A percentile compares a stretch with the other conserved stretches of the same genome.
Evolutionary conservation across 2,888 invertebrate genomes (phyloP).

Genomic region (Baccha elongata): DNA sequence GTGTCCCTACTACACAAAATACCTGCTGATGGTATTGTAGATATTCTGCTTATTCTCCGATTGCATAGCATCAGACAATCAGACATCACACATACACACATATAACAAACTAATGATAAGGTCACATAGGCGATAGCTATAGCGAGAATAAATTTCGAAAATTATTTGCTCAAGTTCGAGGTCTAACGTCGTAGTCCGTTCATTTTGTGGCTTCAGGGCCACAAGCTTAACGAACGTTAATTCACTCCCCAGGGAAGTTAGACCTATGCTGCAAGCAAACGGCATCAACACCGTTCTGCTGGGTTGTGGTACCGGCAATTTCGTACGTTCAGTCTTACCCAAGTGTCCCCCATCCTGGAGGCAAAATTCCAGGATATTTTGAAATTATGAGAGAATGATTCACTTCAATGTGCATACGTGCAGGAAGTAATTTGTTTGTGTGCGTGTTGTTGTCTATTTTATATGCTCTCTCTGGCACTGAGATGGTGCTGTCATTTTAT

Average conservation of each 20-base stretch:
- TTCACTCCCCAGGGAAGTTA: conserved; percentile 63
- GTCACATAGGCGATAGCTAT: conserved; percentile 42
- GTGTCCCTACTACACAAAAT: neutral
- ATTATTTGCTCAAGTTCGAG: conserved; percentile 74
- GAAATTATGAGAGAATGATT: conserved; percentile 70
- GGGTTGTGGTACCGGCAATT: conserved; percentile 1
- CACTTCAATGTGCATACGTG: conserved; percentile 54
- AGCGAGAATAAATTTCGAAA: conserved; percentile 66
- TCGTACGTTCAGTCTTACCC: neutral
- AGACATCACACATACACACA: conserved; percentile 36
- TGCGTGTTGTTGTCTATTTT: neutral
- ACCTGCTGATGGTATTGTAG: neutral
- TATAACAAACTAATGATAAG: conserved; percentile 26
- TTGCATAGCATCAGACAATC: conserved; percentile 54
- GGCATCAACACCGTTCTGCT: conserved; percentile 38
- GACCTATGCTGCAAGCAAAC: conserved; percentile 50
- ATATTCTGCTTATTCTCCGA: conserved; percentile 21
- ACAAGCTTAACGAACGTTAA: conserved; percentile 73
- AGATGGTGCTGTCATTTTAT: conserved; percentile 66
- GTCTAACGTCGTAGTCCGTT: conserved; percentile 71
- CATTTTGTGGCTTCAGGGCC: conserved; percentile 71
- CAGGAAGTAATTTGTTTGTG: conserved; percentile 37
- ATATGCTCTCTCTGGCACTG: conserved; percentile 16
- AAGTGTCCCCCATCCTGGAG: conserved; percentile 34
- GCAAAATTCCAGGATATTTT: conserved; percentile 54